Evolutionary conservation across 2,888 invertebrate genomes (phyloP).

Genomic region (Drosophila vallismaia): DNA sequence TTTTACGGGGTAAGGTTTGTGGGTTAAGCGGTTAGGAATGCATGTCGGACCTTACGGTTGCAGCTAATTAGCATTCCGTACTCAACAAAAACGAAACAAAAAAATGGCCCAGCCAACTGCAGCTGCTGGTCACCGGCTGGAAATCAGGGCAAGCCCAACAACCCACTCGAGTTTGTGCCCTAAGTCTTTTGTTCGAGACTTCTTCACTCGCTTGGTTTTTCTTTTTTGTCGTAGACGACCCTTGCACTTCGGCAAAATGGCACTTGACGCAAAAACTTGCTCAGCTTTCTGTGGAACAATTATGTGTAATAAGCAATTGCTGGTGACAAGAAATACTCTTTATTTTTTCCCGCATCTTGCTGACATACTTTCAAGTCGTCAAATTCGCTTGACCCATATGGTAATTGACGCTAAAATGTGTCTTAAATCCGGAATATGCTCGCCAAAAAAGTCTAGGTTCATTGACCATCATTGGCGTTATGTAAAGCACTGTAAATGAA

Average conservation of each 20-base stretch:
- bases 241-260: constrained; percentile 18
- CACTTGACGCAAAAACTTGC: constrained; percentile 24
- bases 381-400: constrained; percentile 28
- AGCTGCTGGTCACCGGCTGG: constrained; percentile 32
- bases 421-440: constrained; percentile 30
- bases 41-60: constrained; percentile 33
- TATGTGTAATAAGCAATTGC: constrained; percentile 16
- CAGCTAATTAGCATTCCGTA: constrained; percentile 47
- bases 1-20: constrained; percentile 41
- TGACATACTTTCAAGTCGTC: constrained; percentile 39
- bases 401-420: constrained; percentile 34
- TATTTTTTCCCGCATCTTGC: background rate
- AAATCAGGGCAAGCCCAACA: constrained; percentile 40
- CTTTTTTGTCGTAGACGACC: constrained; percentile 25
- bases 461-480: constrained; percentile 35
- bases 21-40: constrained; percentile 39
- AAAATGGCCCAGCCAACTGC: constrained; percentile 3
- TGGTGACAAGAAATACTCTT: background rate
- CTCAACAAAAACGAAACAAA: constrained; percentile 8
- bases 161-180: constrained; percentile 55
- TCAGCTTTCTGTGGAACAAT: constrained; percentile 29
- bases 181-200: constrained; percentile 64
- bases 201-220: constrained; percentile 19
- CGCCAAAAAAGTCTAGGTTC: constrained; percentile 17
- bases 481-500: constrained; percentile 32